phyloP scores from a whole-genome alignment of 2,113 vertebrate species.

The Lampris megalopsis region DNA sequence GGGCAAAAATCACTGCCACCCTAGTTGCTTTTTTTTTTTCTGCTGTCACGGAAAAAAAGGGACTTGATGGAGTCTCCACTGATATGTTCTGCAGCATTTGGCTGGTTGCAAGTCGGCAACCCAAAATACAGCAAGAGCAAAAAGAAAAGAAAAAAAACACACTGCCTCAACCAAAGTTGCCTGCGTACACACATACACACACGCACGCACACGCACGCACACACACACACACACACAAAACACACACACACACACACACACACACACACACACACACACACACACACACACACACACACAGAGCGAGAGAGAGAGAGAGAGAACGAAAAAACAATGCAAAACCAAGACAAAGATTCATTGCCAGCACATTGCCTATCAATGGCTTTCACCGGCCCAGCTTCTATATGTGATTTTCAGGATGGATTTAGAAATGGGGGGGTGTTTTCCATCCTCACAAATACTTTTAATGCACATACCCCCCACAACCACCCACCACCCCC shows the following conservation, averaged over 20 bases:
- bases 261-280: too few relatives aligned
- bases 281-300: too few relatives aligned
- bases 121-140: constrained; percentile 37
- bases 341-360: constrained; percentile 39
- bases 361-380: constrained; percentile 43
- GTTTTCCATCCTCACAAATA: constrained; percentile 61
- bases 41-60: constrained; percentile 24
- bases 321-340: constrained; percentile 17
- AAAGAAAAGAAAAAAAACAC: not conserved
- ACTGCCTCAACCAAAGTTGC: too few relatives aligned
- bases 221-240: too few relatives aligned
- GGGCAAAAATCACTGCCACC: not conserved
- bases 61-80: constrained; percentile 40
- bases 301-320: too few relatives aligned
- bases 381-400: constrained; percentile 33
- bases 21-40: constrained; percentile 9
- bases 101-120: constrained; percentile 44
- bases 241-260: too few relatives aligned
- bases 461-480: constrained; percentile 50
- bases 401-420: constrained; percentile 25
- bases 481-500: not conserved
- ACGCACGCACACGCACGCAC: too few relatives aligned
- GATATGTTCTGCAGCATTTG: constrained; percentile 37
- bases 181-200: too few relatives aligned
- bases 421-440: constrained; percentile 52